A percentile compares a stretch with the other conserved stretches of the same genome.
Conservation (phyloP, 1,140 invertebrate species). For the Conus ventricosus region DNA sequence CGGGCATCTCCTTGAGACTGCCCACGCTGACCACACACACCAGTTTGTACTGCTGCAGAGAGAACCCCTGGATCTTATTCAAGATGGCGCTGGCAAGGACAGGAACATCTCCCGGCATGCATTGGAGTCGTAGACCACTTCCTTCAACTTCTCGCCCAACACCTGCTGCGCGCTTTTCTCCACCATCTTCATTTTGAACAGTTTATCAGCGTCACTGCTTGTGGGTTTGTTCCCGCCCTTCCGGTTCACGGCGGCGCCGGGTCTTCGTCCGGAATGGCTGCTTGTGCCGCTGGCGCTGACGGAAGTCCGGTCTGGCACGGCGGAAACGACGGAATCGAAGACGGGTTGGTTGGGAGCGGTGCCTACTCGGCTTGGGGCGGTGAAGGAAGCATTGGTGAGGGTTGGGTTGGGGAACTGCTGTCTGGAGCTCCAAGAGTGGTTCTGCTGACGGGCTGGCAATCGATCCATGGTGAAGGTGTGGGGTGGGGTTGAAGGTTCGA, state of each 20-base stretch:
- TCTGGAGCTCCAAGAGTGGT: not conserved
- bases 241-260: not conserved
- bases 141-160: conserved; percentile 55
- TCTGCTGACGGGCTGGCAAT: conserved; percentile 5
- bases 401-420: not conserved
- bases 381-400: not conserved
- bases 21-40: conserved; percentile 69
- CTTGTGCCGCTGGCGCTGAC: not conserved
- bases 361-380: not conserved
- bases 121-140: conserved; percentile 58
- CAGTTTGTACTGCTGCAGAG: conserved; percentile 66
- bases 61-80: conserved; percentile 59
- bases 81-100: conserved; percentile 60
- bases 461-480: conserved; percentile 5
- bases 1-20: conserved; percentile 64
- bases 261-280: not conserved
- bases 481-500: not conserved
- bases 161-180: conserved; percentile 60
- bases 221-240: not conserved
- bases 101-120: conserved; percentile 60
- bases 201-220: conserved; percentile 38
- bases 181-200: conserved; percentile 52
- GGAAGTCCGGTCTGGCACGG: not conserved
- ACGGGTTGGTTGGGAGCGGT: not conserved
- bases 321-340: not conserved